Conservation (phyloP, 2,113 vertebrate genomes). For the Mus spicilegus region DNA sequence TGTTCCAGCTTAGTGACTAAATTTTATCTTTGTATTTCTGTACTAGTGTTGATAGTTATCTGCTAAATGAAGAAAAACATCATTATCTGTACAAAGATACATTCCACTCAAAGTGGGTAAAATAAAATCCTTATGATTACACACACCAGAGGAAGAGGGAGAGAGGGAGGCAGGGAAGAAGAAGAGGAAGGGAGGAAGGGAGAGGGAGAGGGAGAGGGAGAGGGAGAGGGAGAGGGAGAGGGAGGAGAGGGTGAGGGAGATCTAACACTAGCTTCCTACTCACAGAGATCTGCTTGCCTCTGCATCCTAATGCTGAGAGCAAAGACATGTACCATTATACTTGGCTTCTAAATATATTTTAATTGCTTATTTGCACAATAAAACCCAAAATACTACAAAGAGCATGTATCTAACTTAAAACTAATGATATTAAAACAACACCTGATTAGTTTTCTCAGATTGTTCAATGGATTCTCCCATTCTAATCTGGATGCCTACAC, state of each 20-base stretch:
- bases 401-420: slow-evolving; percentile 20
- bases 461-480: slow-evolving; percentile 22
- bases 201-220: background rate
- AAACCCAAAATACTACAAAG: background rate
- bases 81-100: background rate
- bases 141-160: too few relatives aligned
- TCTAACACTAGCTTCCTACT: background rate
- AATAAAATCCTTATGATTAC: slow-evolving; percentile 43
- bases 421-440: background rate
- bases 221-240: background rate
- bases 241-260: background rate
- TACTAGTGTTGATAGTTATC: background rate
- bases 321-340: background rate
- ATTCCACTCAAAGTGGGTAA: background rate
- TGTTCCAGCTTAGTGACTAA: slow-evolving; percentile 29
- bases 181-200: too few relatives aligned
- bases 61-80: background rate
- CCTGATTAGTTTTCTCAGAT: slow-evolving; percentile 3
- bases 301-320: background rate
- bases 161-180: too few relatives aligned
- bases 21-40: slow-evolving; percentile 24
- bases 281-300: background rate
- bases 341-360: background rate
- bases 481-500: background rate
- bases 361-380: slow-evolving; percentile 54